Evolutionary conservation across 2,888 invertebrate species (phyloP).

Genomic region (Drosophila koepferae): DNA sequence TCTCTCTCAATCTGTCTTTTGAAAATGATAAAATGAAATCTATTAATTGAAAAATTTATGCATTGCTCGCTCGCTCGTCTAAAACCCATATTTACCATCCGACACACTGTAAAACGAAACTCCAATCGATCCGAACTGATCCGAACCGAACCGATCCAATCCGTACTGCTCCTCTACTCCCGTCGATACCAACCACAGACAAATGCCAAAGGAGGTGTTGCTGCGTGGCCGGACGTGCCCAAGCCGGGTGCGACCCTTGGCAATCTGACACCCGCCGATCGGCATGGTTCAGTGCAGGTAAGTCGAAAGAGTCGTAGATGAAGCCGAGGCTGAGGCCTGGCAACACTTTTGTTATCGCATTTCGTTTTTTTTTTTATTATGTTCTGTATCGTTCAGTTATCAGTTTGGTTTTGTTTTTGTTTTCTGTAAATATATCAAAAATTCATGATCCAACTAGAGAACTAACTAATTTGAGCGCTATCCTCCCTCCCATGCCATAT

Average conservation of each 20-base stretch:
- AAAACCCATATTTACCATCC: conserved; percentile 35
- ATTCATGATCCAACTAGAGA: conserved; percentile 19
- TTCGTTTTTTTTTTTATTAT: too few relatives aligned
- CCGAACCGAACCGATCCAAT: conserved; percentile 23
- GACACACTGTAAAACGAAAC: conserved; percentile 34
- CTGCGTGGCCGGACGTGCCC: conserved; percentile 94
- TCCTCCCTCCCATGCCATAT: not conserved
- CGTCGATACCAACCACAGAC: conserved; percentile 71
- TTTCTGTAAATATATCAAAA: conserved; percentile 40
- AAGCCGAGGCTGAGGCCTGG: conserved; percentile 42
- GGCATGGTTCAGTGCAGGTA: conserved; percentile 99
- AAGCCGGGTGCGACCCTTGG: conserved; percentile 92
- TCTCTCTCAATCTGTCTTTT: conserved; percentile 35
- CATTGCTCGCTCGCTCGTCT: conserved; percentile 51
- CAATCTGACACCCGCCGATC: conserved; percentile 96
- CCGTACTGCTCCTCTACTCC: conserved; percentile 14
- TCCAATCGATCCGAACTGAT: conserved; percentile 29
- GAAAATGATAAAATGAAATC: conserved; percentile 33
- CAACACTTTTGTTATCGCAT: conserved; percentile 27
- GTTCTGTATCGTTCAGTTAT: conserved; percentile 29
- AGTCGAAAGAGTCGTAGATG: conserved; percentile 79
- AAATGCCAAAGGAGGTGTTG: conserved; percentile 90
- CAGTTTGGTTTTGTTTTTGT: conserved; percentile 31
- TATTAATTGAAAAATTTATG: conserved; percentile 61
- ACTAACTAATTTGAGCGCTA: conserved; percentile 10